Evolutionary conservation across 2,113 vertebrate genomes (phyloP).

Genomic region (Edolisoma coerulescens): DNA sequence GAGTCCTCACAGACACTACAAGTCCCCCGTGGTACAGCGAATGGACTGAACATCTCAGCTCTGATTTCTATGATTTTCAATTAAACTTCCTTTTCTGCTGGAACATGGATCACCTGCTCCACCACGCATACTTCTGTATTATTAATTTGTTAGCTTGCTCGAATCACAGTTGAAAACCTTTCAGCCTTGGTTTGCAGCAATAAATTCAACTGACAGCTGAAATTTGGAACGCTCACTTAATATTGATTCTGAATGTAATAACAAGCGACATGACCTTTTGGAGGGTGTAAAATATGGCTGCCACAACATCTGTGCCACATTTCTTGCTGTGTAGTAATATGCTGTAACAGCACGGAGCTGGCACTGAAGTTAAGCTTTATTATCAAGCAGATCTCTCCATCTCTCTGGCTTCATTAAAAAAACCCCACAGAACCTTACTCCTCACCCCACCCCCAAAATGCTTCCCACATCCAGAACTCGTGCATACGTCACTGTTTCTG

Average conservation of each 20-base stretch:
- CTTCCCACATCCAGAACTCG: constrained; percentile 48
- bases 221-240: constrained; percentile 84
- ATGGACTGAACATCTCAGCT: neutral
- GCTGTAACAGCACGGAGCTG: constrained; percentile 82
- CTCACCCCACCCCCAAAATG: neutral
- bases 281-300: constrained; percentile 83
- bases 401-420: constrained; percentile 69
- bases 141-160: constrained; percentile 79
- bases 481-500: constrained; percentile 1
- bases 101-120: constrained; percentile 72
- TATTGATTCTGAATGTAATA: constrained; percentile 86
- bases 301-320: constrained; percentile 85
- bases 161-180: constrained; percentile 79
- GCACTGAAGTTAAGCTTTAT: constrained; percentile 81
- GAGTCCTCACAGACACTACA: neutral
- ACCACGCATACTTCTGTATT: constrained; percentile 66
- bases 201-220: constrained; percentile 83
- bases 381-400: constrained; percentile 78
- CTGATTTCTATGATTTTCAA: neutral
- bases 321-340: constrained; percentile 85
- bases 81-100: constrained; percentile 49
- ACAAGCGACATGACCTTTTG: constrained; percentile 85
- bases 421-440: neutral
- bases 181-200: constrained; percentile 78
- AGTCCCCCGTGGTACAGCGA: fast-evolving